phyloP scores from a whole-genome alignment of 1,140 invertebrate species.

The Sarcophaga bullata region DNA sequence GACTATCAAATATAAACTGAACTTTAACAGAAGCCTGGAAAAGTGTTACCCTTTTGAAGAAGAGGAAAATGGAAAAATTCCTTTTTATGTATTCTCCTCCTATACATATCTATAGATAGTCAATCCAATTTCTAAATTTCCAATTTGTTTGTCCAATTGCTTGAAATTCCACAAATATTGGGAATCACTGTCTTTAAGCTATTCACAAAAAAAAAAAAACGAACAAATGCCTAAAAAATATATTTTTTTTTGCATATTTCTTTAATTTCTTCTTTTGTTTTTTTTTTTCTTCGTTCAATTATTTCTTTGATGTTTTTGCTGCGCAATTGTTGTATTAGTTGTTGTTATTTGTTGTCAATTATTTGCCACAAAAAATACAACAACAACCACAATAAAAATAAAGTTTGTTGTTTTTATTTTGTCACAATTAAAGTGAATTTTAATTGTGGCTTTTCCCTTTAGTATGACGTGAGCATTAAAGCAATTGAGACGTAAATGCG shows the following conservation, averaged over 20 bases:
- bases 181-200: background rate
- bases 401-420: conserved; percentile 1
- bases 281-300: background rate
- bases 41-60: too few relatives aligned
- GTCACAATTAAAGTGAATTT: background rate
- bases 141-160: too few relatives aligned
- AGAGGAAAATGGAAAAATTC: too few relatives aligned
- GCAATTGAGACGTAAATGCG: conserved; percentile 29
- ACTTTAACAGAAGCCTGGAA: too few relatives aligned
- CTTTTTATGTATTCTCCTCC: too few relatives aligned
- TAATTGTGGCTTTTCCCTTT: conserved; percentile 27
- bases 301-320: background rate
- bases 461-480: conserved; percentile 35
- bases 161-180: background rate
- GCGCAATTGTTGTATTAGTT: too few relatives aligned
- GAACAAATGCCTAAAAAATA: conserved; percentile 1
- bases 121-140: too few relatives aligned
- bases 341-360: too few relatives aligned
- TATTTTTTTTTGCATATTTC: conserved; percentile 19
- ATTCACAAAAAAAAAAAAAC: background rate
- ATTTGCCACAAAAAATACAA: too few relatives aligned
- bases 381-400: background rate
- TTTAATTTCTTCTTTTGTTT: background rate
- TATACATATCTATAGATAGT: too few relatives aligned
- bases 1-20: too few relatives aligned